Evolutionary conservation across 2,797 vertebrate species (phyloP).

Genomic region (Melanotaenia parkinsoni): DNA sequence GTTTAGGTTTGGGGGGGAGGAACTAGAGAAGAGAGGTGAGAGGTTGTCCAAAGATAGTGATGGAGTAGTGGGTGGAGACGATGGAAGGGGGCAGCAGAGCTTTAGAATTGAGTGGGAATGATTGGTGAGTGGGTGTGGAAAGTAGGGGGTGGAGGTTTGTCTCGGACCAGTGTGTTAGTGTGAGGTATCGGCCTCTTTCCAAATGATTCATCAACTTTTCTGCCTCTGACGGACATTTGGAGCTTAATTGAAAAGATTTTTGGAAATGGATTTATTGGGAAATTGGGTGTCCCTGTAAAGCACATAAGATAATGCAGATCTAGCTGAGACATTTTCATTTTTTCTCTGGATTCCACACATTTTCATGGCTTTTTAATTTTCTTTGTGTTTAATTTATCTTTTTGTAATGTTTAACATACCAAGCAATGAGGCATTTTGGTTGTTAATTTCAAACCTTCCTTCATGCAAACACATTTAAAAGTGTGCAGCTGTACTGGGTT

Average conservation of each 20-base stretch:
- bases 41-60: constrained; percentile 35
- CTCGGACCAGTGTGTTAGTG: constrained; percentile 25
- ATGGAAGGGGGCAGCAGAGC: constrained; percentile 60
- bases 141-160: neutral
- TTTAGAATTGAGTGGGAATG: constrained; percentile 44
- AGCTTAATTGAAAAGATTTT: constrained; percentile 53
- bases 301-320: neutral
- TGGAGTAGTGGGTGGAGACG: constrained; percentile 39
- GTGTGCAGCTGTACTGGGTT: too few relatives aligned
- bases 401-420: too few relatives aligned
- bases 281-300: constrained; percentile 8
- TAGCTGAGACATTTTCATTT: too few relatives aligned
- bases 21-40: constrained; percentile 19
- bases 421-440: too few relatives aligned
- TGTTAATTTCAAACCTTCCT: too few relatives aligned
- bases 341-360: too few relatives aligned
- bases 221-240: constrained; percentile 24
- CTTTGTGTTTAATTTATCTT: too few relatives aligned
- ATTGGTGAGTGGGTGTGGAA: constrained; percentile 36
- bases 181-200: constrained; percentile 40
- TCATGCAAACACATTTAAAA: too few relatives aligned
- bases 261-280: constrained; percentile 52
- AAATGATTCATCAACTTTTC: constrained; percentile 63
- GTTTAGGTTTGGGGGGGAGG: constrained; percentile 16
- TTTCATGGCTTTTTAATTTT: too few relatives aligned